Percentiles rank a stretch among this genome's conserved stretches.
Conservation (phyloP, 2,113 vertebrate genomes). For the Athene cunicularia region DNA sequence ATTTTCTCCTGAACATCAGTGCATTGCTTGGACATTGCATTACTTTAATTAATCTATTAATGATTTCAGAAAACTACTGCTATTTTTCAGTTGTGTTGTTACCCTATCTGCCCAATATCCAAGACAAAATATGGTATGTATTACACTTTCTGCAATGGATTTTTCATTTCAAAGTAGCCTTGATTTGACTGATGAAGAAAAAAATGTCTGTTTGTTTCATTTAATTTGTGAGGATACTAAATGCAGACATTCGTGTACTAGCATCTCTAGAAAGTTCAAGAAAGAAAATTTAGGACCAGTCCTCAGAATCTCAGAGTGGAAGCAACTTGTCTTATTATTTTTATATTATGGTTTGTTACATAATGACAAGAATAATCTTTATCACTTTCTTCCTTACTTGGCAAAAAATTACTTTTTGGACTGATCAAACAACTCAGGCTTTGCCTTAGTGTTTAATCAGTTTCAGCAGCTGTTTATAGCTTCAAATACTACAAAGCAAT, state of each 20-base stretch:
- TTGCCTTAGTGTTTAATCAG: slow-evolving; percentile 1
- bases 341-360: neutral
- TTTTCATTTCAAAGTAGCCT: neutral
- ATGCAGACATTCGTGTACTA: neutral
- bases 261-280: neutral
- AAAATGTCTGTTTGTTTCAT: neutral
- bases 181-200: neutral
- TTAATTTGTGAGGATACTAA: neutral
- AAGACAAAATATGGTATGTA: neutral
- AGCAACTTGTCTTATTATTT: neutral
- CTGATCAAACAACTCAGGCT: slow-evolving; percentile 44
- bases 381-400: neutral
- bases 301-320: neutral
- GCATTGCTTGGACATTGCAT: neutral
- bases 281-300: neutral
- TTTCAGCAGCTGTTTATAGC: slow-evolving; percentile 43
- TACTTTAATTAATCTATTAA: neutral
- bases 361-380: slow-evolving; percentile 5
- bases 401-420: slow-evolving; percentile 20
- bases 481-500: slow-evolving; percentile 47
- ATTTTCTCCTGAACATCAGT: neutral
- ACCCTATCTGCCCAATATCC: neutral
- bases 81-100: neutral
- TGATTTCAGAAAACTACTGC: neutral
- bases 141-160: neutral